Evolutionary conservation across 2,797 vertebrate genomes (phyloP), one percentile per base, ranked within the genome.

Genomic region (Cynopterus sphinx): DNA sequence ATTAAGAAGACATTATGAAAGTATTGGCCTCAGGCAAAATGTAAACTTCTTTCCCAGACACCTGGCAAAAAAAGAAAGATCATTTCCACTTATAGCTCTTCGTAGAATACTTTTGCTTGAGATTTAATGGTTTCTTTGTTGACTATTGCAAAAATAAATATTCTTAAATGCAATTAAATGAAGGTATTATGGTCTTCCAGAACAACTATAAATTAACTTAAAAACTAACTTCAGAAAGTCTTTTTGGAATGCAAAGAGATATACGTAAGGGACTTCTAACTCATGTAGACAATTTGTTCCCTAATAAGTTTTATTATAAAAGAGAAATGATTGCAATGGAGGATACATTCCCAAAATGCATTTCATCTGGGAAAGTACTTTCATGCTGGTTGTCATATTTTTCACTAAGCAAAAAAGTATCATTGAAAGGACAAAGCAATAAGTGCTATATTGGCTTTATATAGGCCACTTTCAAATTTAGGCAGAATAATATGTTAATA

Each of bases 1-100:
- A 95, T 96, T 96, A 90, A 93, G 90, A 96, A 96, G 28, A 87
- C 59, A 92, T 87, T 85, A 65, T 57, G 63, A 96, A 91, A 77
- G 65, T 24, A 93, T 51, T 94, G 36, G 51, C 89, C 87, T 96
- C 65, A 61, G 86, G 96, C 74, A 95, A 96, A 94, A 94, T 90
- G 68, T 79, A 90, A 94, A 85, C 79, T 94, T 43, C 31, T 89
- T 87, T 96, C 3, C 70, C 43, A 97, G 33, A 95, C 75, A 97
- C 67, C 96, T 96, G 93, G 75, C 49, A 67, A 78, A 97, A 94
- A 83, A 94, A 83, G 75, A 53, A 94, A 59, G 43, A 93, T 96
- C 57, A 79, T 96, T 95, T 79, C 68, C 57, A 91, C 15, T 94
- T 94, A 88, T 0, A 92, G 51, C 17, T 87, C 67, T 95, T 95